Conservation (phyloP, 2,888 invertebrate genomes). For the Trachelus iudaicus region DNA sequence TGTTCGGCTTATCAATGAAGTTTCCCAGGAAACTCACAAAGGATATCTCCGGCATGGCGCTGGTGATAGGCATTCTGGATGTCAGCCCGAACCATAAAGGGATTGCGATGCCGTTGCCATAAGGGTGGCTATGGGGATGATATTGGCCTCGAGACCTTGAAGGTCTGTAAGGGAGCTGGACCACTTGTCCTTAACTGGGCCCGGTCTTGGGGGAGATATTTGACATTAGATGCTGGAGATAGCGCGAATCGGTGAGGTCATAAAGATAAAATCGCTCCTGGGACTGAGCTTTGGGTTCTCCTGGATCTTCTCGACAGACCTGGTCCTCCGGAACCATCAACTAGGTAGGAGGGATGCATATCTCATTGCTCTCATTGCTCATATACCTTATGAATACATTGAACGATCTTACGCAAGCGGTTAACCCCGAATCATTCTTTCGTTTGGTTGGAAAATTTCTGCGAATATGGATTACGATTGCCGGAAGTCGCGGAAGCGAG, state of each 20-base stretch:
- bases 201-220: slow-evolving; percentile 14
- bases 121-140: slow-evolving; percentile 13
- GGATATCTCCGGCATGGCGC: slow-evolving; percentile 7
- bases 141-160: slow-evolving; percentile 9
- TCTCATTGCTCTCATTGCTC: not conserved
- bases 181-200: not conserved
- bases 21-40: slow-evolving; percentile 14
- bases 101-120: slow-evolving; percentile 11
- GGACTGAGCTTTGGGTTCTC: not conserved
- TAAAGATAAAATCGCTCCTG: slow-evolving; percentile 18
- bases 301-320: not conserved
- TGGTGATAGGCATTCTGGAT: slow-evolving; percentile 20
- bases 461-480: not conserved
- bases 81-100: slow-evolving; percentile 23
- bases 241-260: slow-evolving; percentile 18
- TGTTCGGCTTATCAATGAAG: slow-evolving; percentile 14
- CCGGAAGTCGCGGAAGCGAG: not conserved
- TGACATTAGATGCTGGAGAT: slow-evolving; percentile 20
- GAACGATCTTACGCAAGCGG: not conserved
- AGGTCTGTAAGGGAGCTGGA: slow-evolving; percentile 5
- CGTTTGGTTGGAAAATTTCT: not conserved
- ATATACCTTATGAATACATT: not conserved
- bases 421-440: not conserved
- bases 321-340: not conserved
- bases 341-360: not conserved